These are phyloP conservation scores for Alsophila aescularia DNA, from an alignment of 2,888 invertebrate species.

Conservation along the genomic window DNA sequence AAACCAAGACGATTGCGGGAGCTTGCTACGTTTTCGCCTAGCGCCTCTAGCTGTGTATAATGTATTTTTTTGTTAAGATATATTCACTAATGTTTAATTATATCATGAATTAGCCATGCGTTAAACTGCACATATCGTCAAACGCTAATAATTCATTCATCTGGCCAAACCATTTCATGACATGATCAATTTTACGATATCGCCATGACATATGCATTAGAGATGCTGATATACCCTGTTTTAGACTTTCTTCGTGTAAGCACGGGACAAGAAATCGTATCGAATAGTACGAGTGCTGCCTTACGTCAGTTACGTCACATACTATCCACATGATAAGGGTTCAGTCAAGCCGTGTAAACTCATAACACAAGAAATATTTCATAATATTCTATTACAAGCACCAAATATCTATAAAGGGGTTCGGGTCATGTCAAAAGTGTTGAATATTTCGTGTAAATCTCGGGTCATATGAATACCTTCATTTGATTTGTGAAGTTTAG, in stretches of 20 bases:
- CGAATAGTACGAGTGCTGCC: slow-evolving; percentile 2
- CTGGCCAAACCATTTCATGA: too few species aligned
- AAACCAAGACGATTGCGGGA: too few species aligned
- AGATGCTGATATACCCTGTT: too few species aligned
- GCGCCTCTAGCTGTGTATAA: too few species aligned
- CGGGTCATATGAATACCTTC: neutral
- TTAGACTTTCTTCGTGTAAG: neutral
- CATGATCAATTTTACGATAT: too few species aligned
- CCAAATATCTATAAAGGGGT: slow-evolving; percentile 32
- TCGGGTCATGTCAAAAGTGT: slow-evolving; percentile 25
- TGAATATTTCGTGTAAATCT: slow-evolving; percentile 17
- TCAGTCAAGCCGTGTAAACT: slow-evolving; percentile 44
- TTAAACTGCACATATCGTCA: too few species aligned
- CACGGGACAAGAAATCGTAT: slow-evolving; percentile 7
- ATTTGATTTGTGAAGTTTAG: slow-evolving; percentile 6
- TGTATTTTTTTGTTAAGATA: too few species aligned
- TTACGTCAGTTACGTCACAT: slow-evolving; percentile 41
- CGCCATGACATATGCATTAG: too few species aligned
- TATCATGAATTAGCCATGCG: too few species aligned
- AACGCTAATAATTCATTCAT: too few species aligned
- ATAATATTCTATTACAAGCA: slow-evolving; percentile 42
- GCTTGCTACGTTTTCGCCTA: too few species aligned
- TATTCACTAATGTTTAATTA: too few species aligned
- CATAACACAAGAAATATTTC: slow-evolving; percentile 46
- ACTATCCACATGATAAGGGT: slow-evolving; percentile 54